These are phyloP conservation scores for Protula sp. DNA, from an alignment of 2,888 invertebrate genomes.

Conservation along the genomic window DNA sequence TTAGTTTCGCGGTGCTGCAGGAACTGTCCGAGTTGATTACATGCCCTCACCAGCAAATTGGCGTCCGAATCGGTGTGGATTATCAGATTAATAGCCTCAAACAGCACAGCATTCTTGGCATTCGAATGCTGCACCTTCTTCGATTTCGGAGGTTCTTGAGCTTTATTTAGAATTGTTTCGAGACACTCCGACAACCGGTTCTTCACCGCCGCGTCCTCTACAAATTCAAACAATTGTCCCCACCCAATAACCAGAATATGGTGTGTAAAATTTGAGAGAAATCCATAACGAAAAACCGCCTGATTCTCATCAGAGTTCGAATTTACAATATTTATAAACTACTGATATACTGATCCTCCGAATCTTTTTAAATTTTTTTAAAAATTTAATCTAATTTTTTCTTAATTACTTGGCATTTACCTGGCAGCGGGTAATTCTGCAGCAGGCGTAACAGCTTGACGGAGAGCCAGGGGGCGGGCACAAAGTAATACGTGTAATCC, in stretches of 20 bases:
- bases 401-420: slow-evolving; percentile 56
- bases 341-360: no score
- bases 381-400: no score
- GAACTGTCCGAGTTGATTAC: slow-evolving; percentile 98
- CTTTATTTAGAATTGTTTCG: slow-evolving; percentile 96
- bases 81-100: slow-evolving; percentile 98
- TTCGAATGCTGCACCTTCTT: slow-evolving; percentile 99
- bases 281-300: no score
- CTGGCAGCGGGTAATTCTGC: slow-evolving; percentile 97
- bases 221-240: no score
- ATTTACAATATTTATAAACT: no score
- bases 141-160: slow-evolving; percentile 93
- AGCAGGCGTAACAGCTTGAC: slow-evolving; percentile 91
- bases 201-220: slow-evolving; percentile 84
- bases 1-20: slow-evolving; percentile 90
- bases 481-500: slow-evolving; percentile 99
- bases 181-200: slow-evolving; percentile 94
- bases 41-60: slow-evolving; percentile 91
- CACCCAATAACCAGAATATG: not conserved
- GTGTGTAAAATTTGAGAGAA: no score
- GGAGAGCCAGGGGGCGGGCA: slow-evolving; percentile 99
- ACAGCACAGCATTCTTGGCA: slow-evolving; percentile 98
- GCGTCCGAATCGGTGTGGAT: slow-evolving; percentile 99
- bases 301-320: no score
- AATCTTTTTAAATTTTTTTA: no score